Percentiles rank a stretch among this genome's conserved stretches.
These are phyloP conservation scores for Hestina assimilis DNA, from an alignment of 1,140 invertebrate genomes.

Conservation along the genomic window DNA sequence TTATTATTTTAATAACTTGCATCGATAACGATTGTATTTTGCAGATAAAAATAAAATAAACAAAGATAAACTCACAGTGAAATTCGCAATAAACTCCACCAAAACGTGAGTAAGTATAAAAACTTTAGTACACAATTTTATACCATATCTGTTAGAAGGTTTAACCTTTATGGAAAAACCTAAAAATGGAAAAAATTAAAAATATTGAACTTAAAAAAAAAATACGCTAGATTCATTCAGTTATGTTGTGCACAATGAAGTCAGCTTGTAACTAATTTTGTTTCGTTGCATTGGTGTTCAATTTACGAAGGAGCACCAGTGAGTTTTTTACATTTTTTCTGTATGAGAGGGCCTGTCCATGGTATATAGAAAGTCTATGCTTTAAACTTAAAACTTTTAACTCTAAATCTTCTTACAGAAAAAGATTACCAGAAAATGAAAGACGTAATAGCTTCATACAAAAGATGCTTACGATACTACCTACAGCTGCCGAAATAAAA, in stretches of 20 bases:
- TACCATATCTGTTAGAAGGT: too few relatives aligned
- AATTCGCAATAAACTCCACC: slow-evolving; percentile 42
- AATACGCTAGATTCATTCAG: too few relatives aligned
- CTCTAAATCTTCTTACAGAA: slow-evolving; percentile 36
- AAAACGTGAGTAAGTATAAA: slow-evolving; percentile 74
- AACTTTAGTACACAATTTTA: slow-evolving; percentile 8
- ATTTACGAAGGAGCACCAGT: too few relatives aligned
- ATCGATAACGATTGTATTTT: slow-evolving; percentile 15
- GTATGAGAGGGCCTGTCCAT: too few relatives aligned
- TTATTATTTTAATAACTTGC: too few relatives aligned
- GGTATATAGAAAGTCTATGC: too few relatives aligned
- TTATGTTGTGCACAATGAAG: too few relatives aligned
- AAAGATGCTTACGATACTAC: slow-evolving; percentile 34
- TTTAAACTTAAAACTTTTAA: too few relatives aligned
- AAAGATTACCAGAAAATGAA: slow-evolving; percentile 17
- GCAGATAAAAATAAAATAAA: slow-evolving; percentile 42
- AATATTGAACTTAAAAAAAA: slow-evolving; percentile 2
- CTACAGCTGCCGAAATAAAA: slow-evolving; percentile 47
- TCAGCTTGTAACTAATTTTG: too few relatives aligned
- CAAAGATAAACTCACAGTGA: slow-evolving; percentile 9
- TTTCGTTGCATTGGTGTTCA: too few relatives aligned
- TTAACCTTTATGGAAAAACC: too few relatives aligned
- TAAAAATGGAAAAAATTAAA: neutral
- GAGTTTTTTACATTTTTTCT: too few relatives aligned
- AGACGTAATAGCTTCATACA: slow-evolving; percentile 2